phyloP scores from a whole-genome alignment of 2,888 invertebrate genomes.

The Eudasyphora cyanicolor region DNA sequence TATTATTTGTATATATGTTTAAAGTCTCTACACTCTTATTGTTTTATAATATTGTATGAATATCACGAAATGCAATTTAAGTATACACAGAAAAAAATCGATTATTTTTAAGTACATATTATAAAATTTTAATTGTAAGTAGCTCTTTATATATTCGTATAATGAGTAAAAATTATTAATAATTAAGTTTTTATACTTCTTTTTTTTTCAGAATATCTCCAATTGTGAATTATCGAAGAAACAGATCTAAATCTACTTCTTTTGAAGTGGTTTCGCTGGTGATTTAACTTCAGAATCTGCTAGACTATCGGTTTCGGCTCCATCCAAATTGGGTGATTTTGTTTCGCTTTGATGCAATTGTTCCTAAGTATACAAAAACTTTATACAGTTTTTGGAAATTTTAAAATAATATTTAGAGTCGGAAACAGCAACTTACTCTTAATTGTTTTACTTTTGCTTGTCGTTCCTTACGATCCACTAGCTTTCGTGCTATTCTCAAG shows the following conservation, averaged over 20 bases:
- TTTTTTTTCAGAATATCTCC: too few relatives aligned
- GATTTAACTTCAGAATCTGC: background rate
- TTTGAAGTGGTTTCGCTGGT: too few relatives aligned
- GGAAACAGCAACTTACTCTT: background rate
- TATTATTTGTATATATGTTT: too few relatives aligned
- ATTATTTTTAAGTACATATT: too few relatives aligned
- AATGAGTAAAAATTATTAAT: too few relatives aligned
- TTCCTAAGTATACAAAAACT: background rate
- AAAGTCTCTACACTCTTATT: too few relatives aligned
- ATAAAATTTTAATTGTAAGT: background rate
- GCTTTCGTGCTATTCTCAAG: conserved; percentile 71
- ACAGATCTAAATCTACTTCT: too few relatives aligned
- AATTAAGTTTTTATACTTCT: background rate
- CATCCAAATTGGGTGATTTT: background rate
- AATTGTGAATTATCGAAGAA: too few relatives aligned
- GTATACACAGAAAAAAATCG: too few relatives aligned
- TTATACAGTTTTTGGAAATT: background rate
- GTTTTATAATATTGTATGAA: too few relatives aligned
- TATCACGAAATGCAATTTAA: too few relatives aligned
- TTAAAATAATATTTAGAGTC: background rate
- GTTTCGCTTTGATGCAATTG: background rate
- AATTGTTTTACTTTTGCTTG: conserved; percentile 56
- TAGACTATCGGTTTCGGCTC: conserved; percentile 17
- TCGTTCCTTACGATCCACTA: conserved; percentile 71
- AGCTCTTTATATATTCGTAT: background rate